phyloP scores from a whole-genome alignment of 2,797 vertebrate species.

The Telmatherina bonti region DNA sequence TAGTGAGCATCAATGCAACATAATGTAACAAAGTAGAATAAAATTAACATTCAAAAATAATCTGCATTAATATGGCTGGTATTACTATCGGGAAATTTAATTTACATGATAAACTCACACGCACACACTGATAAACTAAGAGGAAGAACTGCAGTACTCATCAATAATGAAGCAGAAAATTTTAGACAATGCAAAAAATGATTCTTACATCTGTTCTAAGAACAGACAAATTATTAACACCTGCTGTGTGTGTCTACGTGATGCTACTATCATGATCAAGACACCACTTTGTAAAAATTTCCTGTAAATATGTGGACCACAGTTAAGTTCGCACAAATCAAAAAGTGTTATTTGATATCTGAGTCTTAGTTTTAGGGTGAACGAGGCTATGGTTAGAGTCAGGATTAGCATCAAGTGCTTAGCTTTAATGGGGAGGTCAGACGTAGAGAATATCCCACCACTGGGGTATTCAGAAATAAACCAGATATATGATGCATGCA shows the following conservation, averaged over 20 bases:
- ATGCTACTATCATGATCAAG: background rate
- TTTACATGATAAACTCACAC: conserved; percentile 61
- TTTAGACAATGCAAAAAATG: conserved; percentile 63
- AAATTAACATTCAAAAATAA: conserved; percentile 78
- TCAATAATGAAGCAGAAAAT: conserved; percentile 68
- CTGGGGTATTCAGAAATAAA: too few species aligned
- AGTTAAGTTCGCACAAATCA: too few species aligned
- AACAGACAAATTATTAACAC: conserved; percentile 28
- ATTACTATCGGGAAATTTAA: conserved; percentile 71
- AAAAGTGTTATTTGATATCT: too few species aligned
- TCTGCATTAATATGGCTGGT: conserved; percentile 70
- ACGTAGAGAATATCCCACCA: too few species aligned
- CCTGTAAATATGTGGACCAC: too few species aligned
- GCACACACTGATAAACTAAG: too few species aligned
- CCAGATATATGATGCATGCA: too few species aligned
- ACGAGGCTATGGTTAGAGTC: too few species aligned
- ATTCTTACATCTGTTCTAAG: conserved; percentile 26
- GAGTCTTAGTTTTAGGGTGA: too few species aligned
- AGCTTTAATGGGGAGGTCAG: too few species aligned
- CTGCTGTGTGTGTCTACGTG: conserved; percentile 5
- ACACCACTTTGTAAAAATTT: background rate
- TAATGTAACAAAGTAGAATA: conserved; percentile 69
- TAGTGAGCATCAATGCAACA: conserved; percentile 67
- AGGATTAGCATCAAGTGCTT: too few species aligned
- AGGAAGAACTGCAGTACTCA: conserved; percentile 54